These are phyloP conservation scores for Nannospalax galili DNA, from an alignment of 2,113 vertebrate genomes.

Conservation along the genomic window DNA sequence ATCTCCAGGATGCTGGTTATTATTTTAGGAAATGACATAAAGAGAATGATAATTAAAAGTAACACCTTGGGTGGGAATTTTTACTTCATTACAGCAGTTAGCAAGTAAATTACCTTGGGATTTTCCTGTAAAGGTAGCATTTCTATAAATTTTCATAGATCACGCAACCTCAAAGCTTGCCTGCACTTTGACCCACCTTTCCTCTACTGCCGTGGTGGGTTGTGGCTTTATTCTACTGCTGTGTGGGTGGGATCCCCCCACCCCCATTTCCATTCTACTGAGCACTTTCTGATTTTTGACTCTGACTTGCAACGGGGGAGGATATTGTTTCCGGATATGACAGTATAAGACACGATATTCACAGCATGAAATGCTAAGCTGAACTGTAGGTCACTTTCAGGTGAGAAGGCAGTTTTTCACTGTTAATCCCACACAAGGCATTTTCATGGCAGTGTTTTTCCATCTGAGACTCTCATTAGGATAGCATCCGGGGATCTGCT, in stretches of 20 bases:
- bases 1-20: slow-evolving; percentile 56
- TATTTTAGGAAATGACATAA: slow-evolving; percentile 72
- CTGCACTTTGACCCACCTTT: neutral
- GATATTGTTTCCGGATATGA: slow-evolving; percentile 31
- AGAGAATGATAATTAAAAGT: slow-evolving; percentile 69
- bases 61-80: slow-evolving; percentile 57
- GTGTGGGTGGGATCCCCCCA: neutral
- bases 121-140: slow-evolving; percentile 37
- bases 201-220: neutral
- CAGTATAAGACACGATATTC: neutral
- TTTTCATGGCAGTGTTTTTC: slow-evolving; percentile 29
- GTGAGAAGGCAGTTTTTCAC: slow-evolving; percentile 38
- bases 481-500: neutral
- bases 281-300: slow-evolving; percentile 52
- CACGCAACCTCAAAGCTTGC: slow-evolving; percentile 5
- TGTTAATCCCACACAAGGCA: neutral
- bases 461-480: neutral
- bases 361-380: slow-evolving; percentile 10
- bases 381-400: slow-evolving; percentile 1
- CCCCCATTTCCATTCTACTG: neutral
- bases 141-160: slow-evolving; percentile 40
- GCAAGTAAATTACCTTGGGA: slow-evolving; percentile 31
- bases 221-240: slow-evolving; percentile 35
- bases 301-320: slow-evolving; percentile 7
- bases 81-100: slow-evolving; percentile 60